These are phyloP conservation scores for Elgaria multicarinata DNA, from an alignment of 2,113 vertebrate species.

Conservation along the genomic window DNA sequence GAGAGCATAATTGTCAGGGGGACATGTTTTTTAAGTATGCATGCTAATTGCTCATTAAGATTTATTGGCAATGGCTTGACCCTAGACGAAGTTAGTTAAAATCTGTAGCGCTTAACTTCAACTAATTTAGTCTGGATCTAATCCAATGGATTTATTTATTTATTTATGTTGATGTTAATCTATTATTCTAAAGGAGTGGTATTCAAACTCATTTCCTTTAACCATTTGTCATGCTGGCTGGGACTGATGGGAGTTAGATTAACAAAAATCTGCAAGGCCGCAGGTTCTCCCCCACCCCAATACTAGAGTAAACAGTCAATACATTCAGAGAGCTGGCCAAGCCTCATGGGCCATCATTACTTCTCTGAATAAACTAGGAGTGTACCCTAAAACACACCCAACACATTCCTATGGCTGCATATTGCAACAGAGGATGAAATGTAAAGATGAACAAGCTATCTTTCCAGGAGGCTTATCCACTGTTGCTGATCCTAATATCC, in stretches of 20 bases:
- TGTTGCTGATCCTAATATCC: neutral
- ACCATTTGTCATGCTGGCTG: no score
- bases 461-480: neutral
- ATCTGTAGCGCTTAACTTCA: neutral
- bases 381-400: neutral
- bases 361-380: neutral
- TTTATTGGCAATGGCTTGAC: neutral
- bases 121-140: neutral
- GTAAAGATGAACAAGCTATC: neutral
- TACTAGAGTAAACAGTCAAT: neutral
- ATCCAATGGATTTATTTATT: neutral
- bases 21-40: accelerated
- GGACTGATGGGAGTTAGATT: no score
- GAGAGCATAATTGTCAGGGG: neutral
- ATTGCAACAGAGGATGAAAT: neutral
- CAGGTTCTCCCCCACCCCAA: no score
- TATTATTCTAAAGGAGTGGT: neutral
- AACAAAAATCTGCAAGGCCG: no score
- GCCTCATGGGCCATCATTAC: neutral
- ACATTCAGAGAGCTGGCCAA: no score
- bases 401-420: no score
- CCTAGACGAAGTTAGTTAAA: neutral
- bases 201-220: neutral
- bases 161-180: accelerated
- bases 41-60: neutral